Conservation (phyloP, 2,113 vertebrate species). For the Pituophis catenifer region DNA sequence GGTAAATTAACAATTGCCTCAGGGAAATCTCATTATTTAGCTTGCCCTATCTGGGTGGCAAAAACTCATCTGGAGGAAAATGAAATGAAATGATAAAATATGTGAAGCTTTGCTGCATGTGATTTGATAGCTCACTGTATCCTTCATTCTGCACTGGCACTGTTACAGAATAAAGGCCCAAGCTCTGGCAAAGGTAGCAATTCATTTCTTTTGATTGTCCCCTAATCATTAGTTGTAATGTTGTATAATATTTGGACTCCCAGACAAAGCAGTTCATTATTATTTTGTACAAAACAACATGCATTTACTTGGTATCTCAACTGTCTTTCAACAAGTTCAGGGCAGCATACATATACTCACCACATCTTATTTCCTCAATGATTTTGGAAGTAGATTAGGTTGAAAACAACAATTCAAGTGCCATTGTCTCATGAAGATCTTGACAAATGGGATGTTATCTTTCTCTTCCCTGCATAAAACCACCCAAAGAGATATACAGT, state of each 20-base stretch:
- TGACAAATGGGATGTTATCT: background rate
- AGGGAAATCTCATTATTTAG: background rate
- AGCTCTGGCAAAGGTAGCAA: background rate
- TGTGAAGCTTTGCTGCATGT: background rate
- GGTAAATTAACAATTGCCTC: constrained; percentile 13
- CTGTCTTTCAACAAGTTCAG: background rate
- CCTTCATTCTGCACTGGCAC: background rate
- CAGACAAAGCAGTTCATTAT: background rate
- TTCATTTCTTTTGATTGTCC: background rate
- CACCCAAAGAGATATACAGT: background rate
- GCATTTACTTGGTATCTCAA: background rate
- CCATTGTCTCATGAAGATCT: background rate
- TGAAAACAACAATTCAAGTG: background rate
- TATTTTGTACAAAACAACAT: background rate
- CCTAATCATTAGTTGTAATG: background rate
- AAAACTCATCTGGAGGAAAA: background rate
- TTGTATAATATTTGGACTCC: background rate
- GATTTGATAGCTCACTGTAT: background rate
- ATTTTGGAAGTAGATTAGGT: background rate
- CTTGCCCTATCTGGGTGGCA: constrained; percentile 15
- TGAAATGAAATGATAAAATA: background rate
- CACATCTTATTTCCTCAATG: background rate
- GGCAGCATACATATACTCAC: background rate
- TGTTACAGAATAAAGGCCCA: background rate
- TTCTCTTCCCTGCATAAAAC: background rate